Evolutionary conservation across 2,113 vertebrate genomes (phyloP).

Genomic region (Actenoides lindsayi): DNA sequence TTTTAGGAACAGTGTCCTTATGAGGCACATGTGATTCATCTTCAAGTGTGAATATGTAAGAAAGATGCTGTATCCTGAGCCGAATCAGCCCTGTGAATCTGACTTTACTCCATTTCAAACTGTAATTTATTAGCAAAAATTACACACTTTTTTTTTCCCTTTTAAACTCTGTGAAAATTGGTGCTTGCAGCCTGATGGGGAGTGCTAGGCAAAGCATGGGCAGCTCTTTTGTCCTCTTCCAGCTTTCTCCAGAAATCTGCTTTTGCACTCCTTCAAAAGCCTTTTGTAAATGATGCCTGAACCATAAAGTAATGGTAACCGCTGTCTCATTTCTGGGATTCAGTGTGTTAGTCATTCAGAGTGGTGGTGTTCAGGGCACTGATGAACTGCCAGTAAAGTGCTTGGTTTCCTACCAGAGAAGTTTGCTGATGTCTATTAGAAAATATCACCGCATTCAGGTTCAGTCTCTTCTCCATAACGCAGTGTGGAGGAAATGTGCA

Average conservation of each 20-base stretch:
- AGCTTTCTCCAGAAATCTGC: slow-evolving; percentile 14
- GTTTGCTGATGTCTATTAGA: not conserved
- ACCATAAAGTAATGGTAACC: not conserved
- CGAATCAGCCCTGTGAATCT: not conserved
- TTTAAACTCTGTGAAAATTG: not conserved
- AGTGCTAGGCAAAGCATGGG: not conserved
- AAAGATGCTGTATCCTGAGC: not conserved
- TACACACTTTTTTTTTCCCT: not conserved
- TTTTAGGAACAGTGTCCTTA: not conserved
- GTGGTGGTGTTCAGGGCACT: not conserved
- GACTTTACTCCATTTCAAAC: not conserved
- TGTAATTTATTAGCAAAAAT: not conserved
- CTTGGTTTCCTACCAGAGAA: not conserved
- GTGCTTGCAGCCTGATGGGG: slow-evolving; percentile 12
- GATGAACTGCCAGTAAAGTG: not conserved
- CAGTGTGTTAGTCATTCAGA: not conserved
- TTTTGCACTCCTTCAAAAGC: slow-evolving; percentile 26
- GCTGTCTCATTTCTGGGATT: not conserved
- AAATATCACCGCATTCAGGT: not conserved
- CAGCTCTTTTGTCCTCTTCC: not conserved
- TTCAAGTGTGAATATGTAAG: not conserved
- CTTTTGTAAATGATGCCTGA: slow-evolving; percentile 42
- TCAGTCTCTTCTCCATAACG: not conserved
- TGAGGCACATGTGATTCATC: not conserved
- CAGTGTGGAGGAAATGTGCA: not conserved